These are phyloP conservation scores for Daubentonia madagascariensis DNA, from an alignment of 2,113 vertebrate genomes.

Conservation along the genomic window DNA sequence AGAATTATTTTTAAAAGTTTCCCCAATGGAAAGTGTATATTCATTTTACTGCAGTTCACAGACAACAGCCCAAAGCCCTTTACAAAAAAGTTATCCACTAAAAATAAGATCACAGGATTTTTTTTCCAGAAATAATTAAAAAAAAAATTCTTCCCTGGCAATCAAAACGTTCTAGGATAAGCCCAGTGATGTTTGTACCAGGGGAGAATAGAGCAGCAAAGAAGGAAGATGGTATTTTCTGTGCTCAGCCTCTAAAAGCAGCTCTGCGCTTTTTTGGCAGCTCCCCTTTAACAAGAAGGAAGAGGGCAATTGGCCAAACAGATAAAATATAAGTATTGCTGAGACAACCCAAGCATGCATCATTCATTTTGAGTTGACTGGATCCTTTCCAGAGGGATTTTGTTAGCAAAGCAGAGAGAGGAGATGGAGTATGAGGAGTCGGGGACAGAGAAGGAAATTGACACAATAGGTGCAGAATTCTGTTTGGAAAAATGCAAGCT, in stretches of 20 bases:
- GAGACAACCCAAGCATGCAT: not conserved
- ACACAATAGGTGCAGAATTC: not conserved
- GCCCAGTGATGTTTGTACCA: not conserved
- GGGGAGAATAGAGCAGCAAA: not conserved
- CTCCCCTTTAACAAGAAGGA: not conserved
- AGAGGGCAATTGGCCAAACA: not conserved
- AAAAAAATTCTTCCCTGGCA: not conserved
- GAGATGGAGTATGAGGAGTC: not conserved
- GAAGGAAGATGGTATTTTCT: not conserved
- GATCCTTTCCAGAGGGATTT: not conserved
- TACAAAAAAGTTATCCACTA: not conserved
- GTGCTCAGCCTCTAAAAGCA: not conserved
- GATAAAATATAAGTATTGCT: not conserved
- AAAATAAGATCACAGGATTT: not conserved
- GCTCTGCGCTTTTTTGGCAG: not conserved
- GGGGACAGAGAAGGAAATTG: not conserved
- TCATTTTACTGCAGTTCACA: not conserved
- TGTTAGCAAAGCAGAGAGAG: not conserved
- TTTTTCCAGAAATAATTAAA: not conserved
- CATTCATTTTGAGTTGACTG: not conserved
- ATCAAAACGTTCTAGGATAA: not conserved
- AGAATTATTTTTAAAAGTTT: not conserved
- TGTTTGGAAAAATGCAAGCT: not conserved
- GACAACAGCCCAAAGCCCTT: not conserved
- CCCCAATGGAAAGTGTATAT: not conserved